Base-by-base conservation (phyloP, 1,140 invertebrate genomes). In the Pectinophora gossypiella region DNA sequence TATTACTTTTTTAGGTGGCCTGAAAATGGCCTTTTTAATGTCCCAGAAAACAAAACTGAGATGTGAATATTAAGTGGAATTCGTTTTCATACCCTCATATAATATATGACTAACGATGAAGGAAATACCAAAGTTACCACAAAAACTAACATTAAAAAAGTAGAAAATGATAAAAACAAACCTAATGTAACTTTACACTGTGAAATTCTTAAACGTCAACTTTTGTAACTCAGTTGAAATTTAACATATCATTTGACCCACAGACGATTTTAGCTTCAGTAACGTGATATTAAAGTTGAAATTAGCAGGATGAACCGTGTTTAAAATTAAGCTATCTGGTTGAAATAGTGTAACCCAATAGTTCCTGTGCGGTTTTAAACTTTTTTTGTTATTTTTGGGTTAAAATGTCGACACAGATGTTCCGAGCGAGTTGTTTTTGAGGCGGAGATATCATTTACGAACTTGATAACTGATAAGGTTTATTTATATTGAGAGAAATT, bases 311-410 rank as follows among this genome's bases (percentile, higher is more conserved):
- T 35, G 0, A 3, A 44, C 19, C 6, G n/a, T 23, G 36, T 27
- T 48, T 16, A 32, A 73, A 67, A 77, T 68, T 72, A 67, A 70
- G 60, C 54, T 67, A 70, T 72, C 62, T 66, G 46, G 46, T 66
- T 68, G 51, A 60, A 64, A 60, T 53, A 48, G 44, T 66, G 73
- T 58, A 77, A 79, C 57, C 38, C 45, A 61, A 81, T 72, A 75
- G 70, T 63, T 64, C 48, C 54, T 50, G 56, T 65, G 64, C 57
- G 59, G 61, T 73, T 69, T 53, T 32, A 3, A 32, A 32, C 27
- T 40, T 65, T 54, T 45, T 58, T 60, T 65, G 64, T 65, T 67
- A 13, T 10, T 40, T 40, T 40, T 15, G n/a, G 13, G 36, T 63
- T 50, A 63, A 71, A 68, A 60, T 54, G 48, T 59, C 61, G 20